Conservation (phyloP, 2,113 vertebrate genomes). For the Phodopus roborovskii region DNA sequence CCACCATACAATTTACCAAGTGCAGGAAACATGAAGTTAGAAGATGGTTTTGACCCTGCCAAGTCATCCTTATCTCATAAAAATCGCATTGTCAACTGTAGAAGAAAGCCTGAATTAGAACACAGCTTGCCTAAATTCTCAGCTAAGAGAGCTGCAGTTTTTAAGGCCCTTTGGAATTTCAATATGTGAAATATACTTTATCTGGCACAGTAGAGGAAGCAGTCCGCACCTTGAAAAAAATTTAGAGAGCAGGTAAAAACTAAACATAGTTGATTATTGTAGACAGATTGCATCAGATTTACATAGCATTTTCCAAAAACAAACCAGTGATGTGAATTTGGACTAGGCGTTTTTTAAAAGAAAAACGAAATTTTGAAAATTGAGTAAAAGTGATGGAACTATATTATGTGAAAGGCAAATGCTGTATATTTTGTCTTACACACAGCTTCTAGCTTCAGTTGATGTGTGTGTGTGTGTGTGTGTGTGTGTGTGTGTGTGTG, state of each 20-base stretch:
- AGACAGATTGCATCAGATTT: conserved; percentile 13
- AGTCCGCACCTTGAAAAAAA: not conserved
- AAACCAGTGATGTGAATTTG: conserved; percentile 12
- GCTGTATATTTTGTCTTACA: not conserved
- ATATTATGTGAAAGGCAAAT: no score
- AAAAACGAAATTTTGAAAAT: not conserved
- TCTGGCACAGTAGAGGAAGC: not conserved
- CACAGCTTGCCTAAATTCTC: not conserved
- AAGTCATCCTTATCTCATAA: not conserved
- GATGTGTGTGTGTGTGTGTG: no score
- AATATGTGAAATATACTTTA: not conserved
- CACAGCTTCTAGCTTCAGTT: not conserved
- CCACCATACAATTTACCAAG: conserved; percentile 2
- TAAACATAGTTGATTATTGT: not conserved
- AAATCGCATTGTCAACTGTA: not conserved
- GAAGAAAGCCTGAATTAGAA: not conserved
- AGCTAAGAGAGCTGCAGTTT: not conserved
- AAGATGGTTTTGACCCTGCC: not conserved
- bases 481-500: no score
- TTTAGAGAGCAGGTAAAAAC: not conserved
- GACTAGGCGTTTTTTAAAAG: not conserved
- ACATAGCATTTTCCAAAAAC: not conserved
- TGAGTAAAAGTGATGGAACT: not conserved
- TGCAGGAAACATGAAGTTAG: conserved; percentile 29
- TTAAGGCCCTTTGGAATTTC: not conserved